Base-by-base conservation (phyloP, 1,140 invertebrate species). In the Drosophila navojoa region DNA sequence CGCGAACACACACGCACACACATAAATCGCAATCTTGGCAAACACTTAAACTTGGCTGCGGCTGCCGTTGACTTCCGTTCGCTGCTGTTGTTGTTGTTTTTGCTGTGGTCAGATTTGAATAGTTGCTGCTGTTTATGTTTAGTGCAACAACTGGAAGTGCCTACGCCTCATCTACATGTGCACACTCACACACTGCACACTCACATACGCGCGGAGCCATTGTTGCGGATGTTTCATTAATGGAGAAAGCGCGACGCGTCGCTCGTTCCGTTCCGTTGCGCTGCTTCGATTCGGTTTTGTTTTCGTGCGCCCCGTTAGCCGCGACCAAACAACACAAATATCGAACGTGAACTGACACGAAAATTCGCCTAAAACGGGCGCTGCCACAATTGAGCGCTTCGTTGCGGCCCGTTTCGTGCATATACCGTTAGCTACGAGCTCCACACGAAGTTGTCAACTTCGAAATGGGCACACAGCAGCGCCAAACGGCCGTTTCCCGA, bases 321-420 rank as follows among this genome's bases (percentile, higher is more conserved):
- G 76, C 73, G 76, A 90, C 86, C 86, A 90, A 79, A 86, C 86
- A 90, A 86, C 86, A 90, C 86, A 90, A 90, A 90, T 90, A 90
- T 90, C 86, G 86, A 86, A 90, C 86, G 81, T 90, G 81, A 90
- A 90, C 86, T 90, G 86, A 90, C 76, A 73, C 69, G 71, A 71
- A 79, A 79, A 79, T 68, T 70, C 61, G 79, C 79, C 71, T 72
- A 72, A 77, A 78, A 74, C 75, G 71, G 71, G 70, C 84, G 64
- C 84, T 73, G 79, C 58, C 71, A 70, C 53, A 61, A 42, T 53
- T 29, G 54, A 55, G 29, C 44, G 60, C 15, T 68, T 87, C 82
- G 82, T 61, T 55, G 57, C 29, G 25, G 29, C n/a, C n/a, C 38
- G 4, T 42, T 32, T 62, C 64, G 71, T 27, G 22, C n/a, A 35